Evolutionary conservation across 2,113 vertebrate species (phyloP), one percentile per base, ranked within the genome.

Genomic region (Bubo blakistoni): DNA sequence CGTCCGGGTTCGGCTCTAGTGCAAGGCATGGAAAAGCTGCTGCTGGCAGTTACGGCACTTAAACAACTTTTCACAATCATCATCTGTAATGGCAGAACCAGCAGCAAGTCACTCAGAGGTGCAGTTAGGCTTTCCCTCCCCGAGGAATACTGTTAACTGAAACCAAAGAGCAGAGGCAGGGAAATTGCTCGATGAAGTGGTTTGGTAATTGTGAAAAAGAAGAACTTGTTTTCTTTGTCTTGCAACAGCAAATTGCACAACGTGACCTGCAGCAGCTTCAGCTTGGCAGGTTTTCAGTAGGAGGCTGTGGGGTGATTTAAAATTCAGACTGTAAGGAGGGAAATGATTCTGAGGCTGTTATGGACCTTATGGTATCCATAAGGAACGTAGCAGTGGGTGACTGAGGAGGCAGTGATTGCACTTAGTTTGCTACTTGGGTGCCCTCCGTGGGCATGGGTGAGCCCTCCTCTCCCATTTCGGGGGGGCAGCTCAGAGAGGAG

Each of bases 191-290:
- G 67, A 57, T 93, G n/a, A 96, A 94, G 82, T 79, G 84, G 92
- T 96, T 96, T 96, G 82, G 93, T 94, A 95, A 94, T 78, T 93
- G 90, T 88, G 83, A 86, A 97, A 97, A 96, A 96, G 89, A 92
- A 95, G 95, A 97, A 95, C 93, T 96, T 93, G 95, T 97, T 96
- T 96, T 96, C 93, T 95, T 95, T 93, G 82, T 90, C 82, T 96
- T 92, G 93, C 97, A 93, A 93, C 63, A 81, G 70, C 59, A 76
- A 86, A 88, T 97, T 97, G 88, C 76, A 22, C 90, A 96, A 96
- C 1, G 20, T 38, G 76, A 95, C 85, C 90, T 84, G 85, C 94
- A 76, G 67, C 26, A 3, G 88, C 88, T 85, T 95, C 81, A 46
- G 61, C 86, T 87, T 8, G 1, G 55, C 58, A 40, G 59, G 66